These are phyloP conservation scores for Hippocampus abdominalis DNA, from an alignment of 2,113 vertebrate species.

Conservation along the genomic window DNA sequence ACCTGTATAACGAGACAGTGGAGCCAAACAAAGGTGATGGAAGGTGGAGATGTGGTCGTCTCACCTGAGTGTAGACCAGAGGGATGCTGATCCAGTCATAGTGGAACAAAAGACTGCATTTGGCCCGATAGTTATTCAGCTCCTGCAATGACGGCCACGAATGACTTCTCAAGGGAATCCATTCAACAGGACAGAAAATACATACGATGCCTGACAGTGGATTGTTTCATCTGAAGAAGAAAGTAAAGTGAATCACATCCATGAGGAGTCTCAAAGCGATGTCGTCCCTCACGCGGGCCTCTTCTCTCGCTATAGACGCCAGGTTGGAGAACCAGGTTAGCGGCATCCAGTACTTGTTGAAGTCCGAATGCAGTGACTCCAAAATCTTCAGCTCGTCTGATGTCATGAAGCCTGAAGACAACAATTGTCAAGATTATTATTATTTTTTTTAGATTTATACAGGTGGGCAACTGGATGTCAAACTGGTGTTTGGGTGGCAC, in stretches of 20 bases:
- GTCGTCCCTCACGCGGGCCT: conserved; percentile 78
- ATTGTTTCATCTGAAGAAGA: background rate
- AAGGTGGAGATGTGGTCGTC: background rate
- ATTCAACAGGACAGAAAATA: background rate
- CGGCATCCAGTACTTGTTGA: conserved; percentile 93
- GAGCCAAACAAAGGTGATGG: background rate
- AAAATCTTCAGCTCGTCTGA: conserved; percentile 75
- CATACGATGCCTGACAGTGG: background rate
- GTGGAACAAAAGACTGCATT: conserved; percentile 87
- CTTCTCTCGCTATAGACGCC: conserved; percentile 76
- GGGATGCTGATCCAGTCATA: conserved; percentile 92
- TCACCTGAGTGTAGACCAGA: conserved; percentile 86
- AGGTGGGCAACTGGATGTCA: background rate
- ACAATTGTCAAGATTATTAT: background rate
- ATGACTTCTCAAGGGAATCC: background rate
- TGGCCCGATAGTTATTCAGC: conserved; percentile 83
- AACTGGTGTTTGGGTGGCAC: background rate
- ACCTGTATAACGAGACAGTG: conserved; percentile 67
- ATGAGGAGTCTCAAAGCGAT: conserved; percentile 83
- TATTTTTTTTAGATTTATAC: background rate
- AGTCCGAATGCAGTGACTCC: conserved; percentile 82
- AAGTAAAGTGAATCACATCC: conserved; percentile 72
- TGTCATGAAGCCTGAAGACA: conserved; percentile 81
- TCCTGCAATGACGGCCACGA: conserved; percentile 66
- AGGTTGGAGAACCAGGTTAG: conserved; percentile 87